These are phyloP conservation scores for Danionella cerebrum DNA, from an alignment of 2,113 vertebrate genomes.

Conservation along the genomic window DNA sequence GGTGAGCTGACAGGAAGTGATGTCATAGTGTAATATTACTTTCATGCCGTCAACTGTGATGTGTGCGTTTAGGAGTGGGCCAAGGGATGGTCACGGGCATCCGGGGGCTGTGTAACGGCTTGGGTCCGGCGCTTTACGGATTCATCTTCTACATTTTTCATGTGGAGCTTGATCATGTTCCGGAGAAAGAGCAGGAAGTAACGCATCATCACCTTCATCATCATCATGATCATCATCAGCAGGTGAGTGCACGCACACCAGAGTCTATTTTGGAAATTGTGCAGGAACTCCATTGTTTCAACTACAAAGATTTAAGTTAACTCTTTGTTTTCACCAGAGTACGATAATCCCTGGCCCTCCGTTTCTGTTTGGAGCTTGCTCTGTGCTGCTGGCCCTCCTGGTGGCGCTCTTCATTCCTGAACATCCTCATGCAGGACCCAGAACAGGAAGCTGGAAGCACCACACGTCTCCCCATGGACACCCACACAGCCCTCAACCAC, in stretches of 20 bases:
- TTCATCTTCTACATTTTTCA: conserved; percentile 89
- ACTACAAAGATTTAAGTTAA: neutral
- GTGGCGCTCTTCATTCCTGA: conserved; percentile 87
- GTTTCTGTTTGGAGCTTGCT: conserved; percentile 78
- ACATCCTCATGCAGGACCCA: conserved; percentile 67
- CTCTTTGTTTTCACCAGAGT: conserved; percentile 55
- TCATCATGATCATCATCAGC: conserved; percentile 52
- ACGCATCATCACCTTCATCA: too few species aligned
- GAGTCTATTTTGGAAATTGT: neutral
- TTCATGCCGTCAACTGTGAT: too few species aligned
- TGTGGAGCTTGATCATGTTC: conserved; percentile 74
- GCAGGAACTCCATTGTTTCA: neutral
- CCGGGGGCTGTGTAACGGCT: conserved; percentile 78
- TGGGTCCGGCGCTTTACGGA: conserved; percentile 80
- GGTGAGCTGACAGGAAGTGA: conserved; percentile 47
- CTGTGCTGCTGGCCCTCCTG: conserved; percentile 76
- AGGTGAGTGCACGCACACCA: conserved; percentile 2
- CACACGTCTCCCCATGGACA: conserved; percentile 73
- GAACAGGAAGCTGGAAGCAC: conserved; percentile 77
- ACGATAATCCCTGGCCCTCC: conserved; percentile 81
- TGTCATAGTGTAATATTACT: too few species aligned
- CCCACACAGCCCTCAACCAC: conserved; percentile 72
- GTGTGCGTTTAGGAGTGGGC: conserved; percentile 84
- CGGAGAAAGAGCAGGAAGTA: conserved; percentile 50
- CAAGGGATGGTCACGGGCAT: conserved; percentile 87